Conservation (phyloP, 2,797 vertebrate genomes). For the Hydrophis major region DNA sequence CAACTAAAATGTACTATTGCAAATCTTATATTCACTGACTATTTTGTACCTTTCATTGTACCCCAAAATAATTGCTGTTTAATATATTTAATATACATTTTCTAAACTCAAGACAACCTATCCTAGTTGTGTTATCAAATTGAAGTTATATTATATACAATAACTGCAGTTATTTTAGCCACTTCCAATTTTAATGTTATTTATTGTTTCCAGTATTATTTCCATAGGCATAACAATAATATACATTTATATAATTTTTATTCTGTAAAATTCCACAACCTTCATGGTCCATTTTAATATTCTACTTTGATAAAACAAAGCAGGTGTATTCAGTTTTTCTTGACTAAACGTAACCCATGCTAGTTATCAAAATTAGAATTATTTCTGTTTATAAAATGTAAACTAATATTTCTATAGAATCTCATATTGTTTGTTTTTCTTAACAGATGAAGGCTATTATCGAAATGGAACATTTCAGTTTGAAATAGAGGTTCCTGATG, state of each 20-base stretch:
- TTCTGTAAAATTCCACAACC: neutral
- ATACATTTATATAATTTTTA: neutral
- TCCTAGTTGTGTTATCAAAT: neutral
- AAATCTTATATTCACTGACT: neutral
- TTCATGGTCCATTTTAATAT: neutral
- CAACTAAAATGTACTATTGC: neutral
- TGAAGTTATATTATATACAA: neutral
- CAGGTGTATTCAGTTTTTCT: neutral
- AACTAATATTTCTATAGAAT: neutral
- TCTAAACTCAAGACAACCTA: neutral
- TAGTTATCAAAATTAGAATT: constrained; percentile 6
- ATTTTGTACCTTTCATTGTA: neutral
- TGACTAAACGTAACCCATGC: neutral
- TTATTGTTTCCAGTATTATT: neutral
- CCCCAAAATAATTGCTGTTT: neutral
- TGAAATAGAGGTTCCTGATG: constrained; percentile 92
- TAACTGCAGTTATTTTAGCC: neutral
- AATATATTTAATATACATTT: neutral
- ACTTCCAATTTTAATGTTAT: neutral
- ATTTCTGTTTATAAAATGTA: constrained; percentile 16
- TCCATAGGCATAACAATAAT: neutral
- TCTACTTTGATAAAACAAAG: neutral
- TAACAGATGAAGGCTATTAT: constrained; percentile 98
- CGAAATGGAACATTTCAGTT: constrained; percentile 92
- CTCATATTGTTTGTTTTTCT: constrained; percentile 22